Evolutionary conservation across 2,113 vertebrate species (phyloP), one percentile per base, ranked within the genome.

Genomic region (Malurus melanocephalus): DNA sequence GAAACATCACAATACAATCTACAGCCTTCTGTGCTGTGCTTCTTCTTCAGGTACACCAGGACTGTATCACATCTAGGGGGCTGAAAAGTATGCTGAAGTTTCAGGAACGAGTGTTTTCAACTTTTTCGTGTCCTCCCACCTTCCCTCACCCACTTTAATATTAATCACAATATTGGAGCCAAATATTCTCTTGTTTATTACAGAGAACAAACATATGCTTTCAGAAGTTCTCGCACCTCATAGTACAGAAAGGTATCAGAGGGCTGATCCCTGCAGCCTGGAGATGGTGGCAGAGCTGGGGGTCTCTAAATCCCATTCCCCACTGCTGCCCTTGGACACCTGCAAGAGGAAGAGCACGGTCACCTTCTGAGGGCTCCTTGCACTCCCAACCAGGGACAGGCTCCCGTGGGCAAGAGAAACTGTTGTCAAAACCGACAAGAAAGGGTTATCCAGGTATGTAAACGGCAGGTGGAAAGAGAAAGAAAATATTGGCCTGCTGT

Each of bases 281-380:
- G 46, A 67, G 33, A 10, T 48, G 53, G 33, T 55, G 40, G 17
- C 61, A 61, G 68, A 74, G 17, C 33, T 59, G 40, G 21, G 28
- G n/a, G 27, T 60, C 28, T 73, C 60, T 40, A 51, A 74, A n/a
- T 14, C 38, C 57, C 23, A 27, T 1, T 7, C 7, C 3, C 11
- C 33, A 53, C 21, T 35, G 67, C 6, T 53, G 46, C 9, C 21
- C 20, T 48, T 52, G 35, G 49, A 32, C 67, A 40, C 49, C 35
- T 81, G n/a, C 7, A 53, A 40, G 46, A 60, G 53, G 20, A 67
- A 42, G 24, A 59, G 7, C n/a, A 60, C 0, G 3, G 38, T 33
- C 67, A 38, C 0, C 0, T 48, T 74, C 40, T 0, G 1, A 27
- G 52, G 40, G 33, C 61, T 67, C 46, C 53, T 33, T 53, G 46